Evolutionary conservation across 2,113 vertebrate genomes (phyloP).

Genomic region (Archocentrus centrarchus): DNA sequence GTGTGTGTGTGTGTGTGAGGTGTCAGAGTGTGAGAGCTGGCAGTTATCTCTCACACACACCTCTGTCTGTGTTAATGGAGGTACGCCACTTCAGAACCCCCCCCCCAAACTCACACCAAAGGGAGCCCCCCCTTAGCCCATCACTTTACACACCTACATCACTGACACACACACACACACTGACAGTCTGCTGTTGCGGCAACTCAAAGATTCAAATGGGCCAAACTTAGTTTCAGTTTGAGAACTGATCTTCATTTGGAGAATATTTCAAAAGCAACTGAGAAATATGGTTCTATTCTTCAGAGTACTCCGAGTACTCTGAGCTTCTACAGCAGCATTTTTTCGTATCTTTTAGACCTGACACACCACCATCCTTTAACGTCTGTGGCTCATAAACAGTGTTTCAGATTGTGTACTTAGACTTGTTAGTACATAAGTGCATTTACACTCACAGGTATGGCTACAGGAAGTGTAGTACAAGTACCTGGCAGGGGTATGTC

Average conservation of each 20-base stretch:
- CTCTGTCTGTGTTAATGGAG: slow-evolving; percentile 78
- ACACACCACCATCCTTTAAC: not conserved
- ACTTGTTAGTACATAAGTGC: not conserved
- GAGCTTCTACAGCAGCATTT: too few species aligned
- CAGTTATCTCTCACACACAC: slow-evolving; percentile 77
- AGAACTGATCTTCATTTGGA: too few species aligned
- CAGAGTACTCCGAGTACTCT: not conserved
- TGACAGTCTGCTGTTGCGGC: too few species aligned
- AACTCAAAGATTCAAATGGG: too few species aligned
- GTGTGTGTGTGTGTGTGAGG: slow-evolving; percentile 64
- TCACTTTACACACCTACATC: slow-evolving; percentile 30
- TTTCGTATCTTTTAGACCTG: not conserved
- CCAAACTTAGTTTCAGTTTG: too few species aligned
- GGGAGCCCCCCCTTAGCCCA: slow-evolving; percentile 30
- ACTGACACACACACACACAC: slow-evolving; percentile 19
- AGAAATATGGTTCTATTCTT: not conserved
- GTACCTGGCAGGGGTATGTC: not conserved
- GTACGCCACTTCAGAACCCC: slow-evolving; percentile 70
- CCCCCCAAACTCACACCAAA: slow-evolving; percentile 24
- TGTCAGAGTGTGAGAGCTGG: slow-evolving; percentile 59
- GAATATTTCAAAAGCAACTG: not conserved
- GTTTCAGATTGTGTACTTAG: not conserved
- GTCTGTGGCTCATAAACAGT: not conserved
- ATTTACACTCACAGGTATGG: not conserved
- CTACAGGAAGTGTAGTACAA: not conserved